Evolutionary conservation across 2,888 invertebrate species (phyloP).

Genomic region (Trichopria drosophilae): DNA sequence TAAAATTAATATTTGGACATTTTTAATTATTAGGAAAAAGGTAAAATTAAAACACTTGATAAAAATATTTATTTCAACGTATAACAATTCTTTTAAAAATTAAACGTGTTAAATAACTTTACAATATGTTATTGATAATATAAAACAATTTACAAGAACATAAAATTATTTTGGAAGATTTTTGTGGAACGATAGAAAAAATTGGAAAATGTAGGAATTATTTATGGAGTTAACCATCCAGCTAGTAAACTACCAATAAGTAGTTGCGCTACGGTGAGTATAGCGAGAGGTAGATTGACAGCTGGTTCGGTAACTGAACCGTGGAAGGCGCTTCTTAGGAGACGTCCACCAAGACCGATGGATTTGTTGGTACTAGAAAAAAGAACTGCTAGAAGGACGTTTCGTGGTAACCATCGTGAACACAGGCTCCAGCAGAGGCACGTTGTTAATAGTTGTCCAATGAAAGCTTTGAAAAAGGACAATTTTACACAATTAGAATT

Average conservation of each 20-base stretch:
- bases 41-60: too few relatives aligned
- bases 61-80: too few relatives aligned
- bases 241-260: slow-evolving; percentile 53
- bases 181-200: too few relatives aligned
- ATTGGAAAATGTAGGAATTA: too few relatives aligned
- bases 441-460: slow-evolving; percentile 50
- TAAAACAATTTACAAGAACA: too few relatives aligned
- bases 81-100: too few relatives aligned
- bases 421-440: slow-evolving; percentile 53
- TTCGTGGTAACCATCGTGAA: slow-evolving; percentile 50
- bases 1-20: too few relatives aligned
- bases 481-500: background rate
- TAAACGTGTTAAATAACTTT: too few relatives aligned
- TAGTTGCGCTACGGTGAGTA: slow-evolving; percentile 53
- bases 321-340: slow-evolving; percentile 52
- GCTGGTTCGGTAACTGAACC: slow-evolving; percentile 43
- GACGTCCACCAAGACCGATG: slow-evolving; percentile 54
- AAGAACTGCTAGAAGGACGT: slow-evolving; percentile 48
- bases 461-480: slow-evolving; percentile 50
- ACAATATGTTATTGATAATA: too few relatives aligned
- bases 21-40: too few relatives aligned
- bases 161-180: too few relatives aligned
- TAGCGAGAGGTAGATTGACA: slow-evolving; percentile 52
- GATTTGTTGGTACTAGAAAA: slow-evolving; percentile 55
- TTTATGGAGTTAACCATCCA: slow-evolving; percentile 49